A percentile compares a stretch with the other conserved stretches of the same genome.
Evolutionary conservation across 2,888 invertebrate genomes (phyloP).

Genomic region (Chymomyza fuscimana): DNA sequence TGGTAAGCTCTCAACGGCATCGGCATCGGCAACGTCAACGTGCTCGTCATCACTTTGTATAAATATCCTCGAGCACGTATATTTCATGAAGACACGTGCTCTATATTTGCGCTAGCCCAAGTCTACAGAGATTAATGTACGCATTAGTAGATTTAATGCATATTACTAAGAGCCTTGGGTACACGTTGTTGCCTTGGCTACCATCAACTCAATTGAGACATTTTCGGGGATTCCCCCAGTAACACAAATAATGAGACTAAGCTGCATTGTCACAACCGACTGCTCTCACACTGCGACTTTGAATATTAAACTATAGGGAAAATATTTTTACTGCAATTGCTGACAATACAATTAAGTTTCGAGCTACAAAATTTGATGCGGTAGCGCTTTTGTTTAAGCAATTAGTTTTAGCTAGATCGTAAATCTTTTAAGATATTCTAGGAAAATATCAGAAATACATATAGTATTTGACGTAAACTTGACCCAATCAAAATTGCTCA

Average conservation of each 20-base stretch:
- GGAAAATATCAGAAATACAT: too few species aligned
- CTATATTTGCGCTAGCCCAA: conserved; percentile 63
- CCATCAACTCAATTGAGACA: conserved; percentile 68
- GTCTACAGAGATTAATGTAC: conserved; percentile 78
- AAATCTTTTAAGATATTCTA: too few species aligned
- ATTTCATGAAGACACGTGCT: conserved; percentile 71
- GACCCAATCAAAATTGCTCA: too few species aligned
- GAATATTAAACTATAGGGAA: background rate
- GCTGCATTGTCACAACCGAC: background rate
- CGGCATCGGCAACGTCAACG: conserved; percentile 22
- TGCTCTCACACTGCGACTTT: background rate
- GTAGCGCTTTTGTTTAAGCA: background rate
- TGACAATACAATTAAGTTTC: background rate
- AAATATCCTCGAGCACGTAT: conserved; percentile 77
- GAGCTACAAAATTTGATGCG: background rate
- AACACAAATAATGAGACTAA: conserved; percentile 25
- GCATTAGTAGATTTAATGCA: conserved; percentile 79
- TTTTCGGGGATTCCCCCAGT: conserved; percentile 68
- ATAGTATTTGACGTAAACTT: too few species aligned
- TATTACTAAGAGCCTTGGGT: conserved; percentile 59
- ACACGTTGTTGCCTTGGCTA: conserved; percentile 48
- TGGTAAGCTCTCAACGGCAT: conserved; percentile 32
- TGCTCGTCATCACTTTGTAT: conserved; percentile 66
- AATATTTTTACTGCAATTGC: background rate
- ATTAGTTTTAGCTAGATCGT: too few species aligned